Evolutionary conservation across 2,888 invertebrate species (phyloP).

Genomic region (Malthinus seriepunctatus): DNA sequence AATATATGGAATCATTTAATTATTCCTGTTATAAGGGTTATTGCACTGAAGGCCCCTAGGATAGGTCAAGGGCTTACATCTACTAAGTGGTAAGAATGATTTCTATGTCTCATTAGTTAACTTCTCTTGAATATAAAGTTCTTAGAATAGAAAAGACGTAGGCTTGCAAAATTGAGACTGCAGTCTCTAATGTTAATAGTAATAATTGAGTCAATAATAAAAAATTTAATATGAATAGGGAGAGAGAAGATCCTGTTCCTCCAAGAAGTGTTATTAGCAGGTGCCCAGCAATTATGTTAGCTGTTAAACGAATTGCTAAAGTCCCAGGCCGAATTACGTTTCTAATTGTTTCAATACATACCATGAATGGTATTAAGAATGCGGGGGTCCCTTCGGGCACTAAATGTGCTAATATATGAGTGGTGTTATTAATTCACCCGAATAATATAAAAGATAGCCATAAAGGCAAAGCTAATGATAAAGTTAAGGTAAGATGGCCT

Average conservation of each 20-base stretch:
- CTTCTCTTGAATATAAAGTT: conserved; percentile 70
- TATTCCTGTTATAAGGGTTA: conserved; percentile 62
- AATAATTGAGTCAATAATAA: conserved; percentile 55
- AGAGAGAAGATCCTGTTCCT: conserved; percentile 48
- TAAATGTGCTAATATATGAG: conserved; percentile 69
- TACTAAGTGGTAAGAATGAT: conserved; percentile 67
- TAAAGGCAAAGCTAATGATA: conserved; percentile 64
- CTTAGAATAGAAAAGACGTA: conserved; percentile 69
- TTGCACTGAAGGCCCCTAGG: conserved; percentile 61
- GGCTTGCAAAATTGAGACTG: conserved; percentile 67
- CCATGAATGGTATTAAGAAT: conserved; percentile 71
- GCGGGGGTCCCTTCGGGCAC: conserved; percentile 69
- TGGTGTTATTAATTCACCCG: conserved; percentile 65
- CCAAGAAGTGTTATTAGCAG: conserved; percentile 66
- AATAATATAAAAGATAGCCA: conserved; percentile 69
- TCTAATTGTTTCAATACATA: conserved; percentile 74
- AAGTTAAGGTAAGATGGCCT: conserved; percentile 64
- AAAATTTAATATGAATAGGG: conserved; percentile 37
- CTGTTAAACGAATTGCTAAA: conserved; percentile 70
- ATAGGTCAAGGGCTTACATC: conserved; percentile 67
- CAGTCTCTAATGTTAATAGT: conserved; percentile 61
- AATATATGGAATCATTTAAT: conserved; percentile 66
- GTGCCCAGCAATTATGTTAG: conserved; percentile 79
- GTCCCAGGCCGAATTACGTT: conserved; percentile 73
- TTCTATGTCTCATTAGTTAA: conserved; percentile 62